These are phyloP conservation scores for Lucilia cuprina DNA, from an alignment of 1,140 invertebrate genomes.

Conservation along the genomic window DNA sequence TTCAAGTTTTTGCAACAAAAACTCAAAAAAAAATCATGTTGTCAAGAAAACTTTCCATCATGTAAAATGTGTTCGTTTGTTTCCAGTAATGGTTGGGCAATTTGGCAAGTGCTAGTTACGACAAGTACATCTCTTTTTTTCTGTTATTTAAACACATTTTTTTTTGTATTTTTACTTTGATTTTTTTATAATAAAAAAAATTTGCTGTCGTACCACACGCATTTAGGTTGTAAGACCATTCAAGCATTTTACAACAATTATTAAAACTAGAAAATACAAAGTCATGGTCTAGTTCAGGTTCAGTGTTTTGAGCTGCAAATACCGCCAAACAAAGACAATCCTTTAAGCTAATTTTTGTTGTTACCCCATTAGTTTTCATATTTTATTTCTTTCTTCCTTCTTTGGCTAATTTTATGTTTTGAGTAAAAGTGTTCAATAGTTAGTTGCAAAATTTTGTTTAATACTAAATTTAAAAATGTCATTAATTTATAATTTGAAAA, in stretches of 20 bases:
- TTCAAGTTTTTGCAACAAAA: not conserved
- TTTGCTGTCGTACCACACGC: not conserved
- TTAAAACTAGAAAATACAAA: not conserved
- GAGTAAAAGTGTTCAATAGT: not conserved
- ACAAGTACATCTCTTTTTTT: not conserved
- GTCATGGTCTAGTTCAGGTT: conserved; percentile 34
- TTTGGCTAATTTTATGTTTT: not conserved
- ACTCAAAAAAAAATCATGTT: not conserved
- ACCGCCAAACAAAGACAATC: not conserved
- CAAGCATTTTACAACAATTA: not conserved
- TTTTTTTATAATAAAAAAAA: not conserved
- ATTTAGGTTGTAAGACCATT: conserved; percentile 5
- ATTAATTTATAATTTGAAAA: not conserved
- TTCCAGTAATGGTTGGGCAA: not conserved
- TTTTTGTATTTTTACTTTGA: conserved; percentile 6
- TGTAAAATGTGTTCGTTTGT: not conserved
- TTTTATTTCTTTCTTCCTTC: not conserved
- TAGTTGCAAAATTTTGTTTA: not conserved
- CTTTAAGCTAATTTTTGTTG: not conserved
- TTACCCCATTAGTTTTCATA: too few species aligned
- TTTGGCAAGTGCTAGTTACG: conserved; percentile 1
- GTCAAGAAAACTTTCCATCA: conserved; percentile 10
- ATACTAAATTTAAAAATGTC: not conserved
- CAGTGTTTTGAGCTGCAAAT: not conserved
- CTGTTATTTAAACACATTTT: not conserved